Conservation (phyloP, 1,140 invertebrate genomes). For the Drosophila lacertosa region DNA sequence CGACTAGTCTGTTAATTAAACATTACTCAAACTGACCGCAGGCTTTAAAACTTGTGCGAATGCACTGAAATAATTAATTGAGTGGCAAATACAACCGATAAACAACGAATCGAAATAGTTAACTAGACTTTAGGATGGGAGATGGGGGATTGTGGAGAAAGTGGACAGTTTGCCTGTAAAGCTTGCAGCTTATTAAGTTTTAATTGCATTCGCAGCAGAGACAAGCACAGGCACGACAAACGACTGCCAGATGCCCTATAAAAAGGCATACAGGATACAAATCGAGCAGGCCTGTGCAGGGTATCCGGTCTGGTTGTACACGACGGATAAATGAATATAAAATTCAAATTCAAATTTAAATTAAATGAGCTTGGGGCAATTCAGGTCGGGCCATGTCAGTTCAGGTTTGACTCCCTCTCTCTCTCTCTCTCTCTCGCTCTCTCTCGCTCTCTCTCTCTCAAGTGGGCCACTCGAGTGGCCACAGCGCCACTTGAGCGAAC, state of each 20-base stretch:
- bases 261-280: background rate
- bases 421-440: constrained; percentile 54
- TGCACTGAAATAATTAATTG: constrained; percentile 54
- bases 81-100: constrained; percentile 50
- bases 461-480: constrained; percentile 60
- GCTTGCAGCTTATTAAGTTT: constrained; percentile 52
- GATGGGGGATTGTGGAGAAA: background rate
- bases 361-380: constrained; percentile 54
- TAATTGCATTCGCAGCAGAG: constrained; percentile 23
- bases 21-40: constrained; percentile 66
- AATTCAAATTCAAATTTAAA: constrained; percentile 57
- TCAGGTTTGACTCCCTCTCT: constrained; percentile 36
- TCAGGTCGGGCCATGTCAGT: constrained; percentile 35
- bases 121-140: constrained; percentile 6
- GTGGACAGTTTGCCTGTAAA: constrained; percentile 28
- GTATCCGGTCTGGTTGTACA: constrained; percentile 6
- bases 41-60: constrained; percentile 51
- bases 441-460: too few species aligned
- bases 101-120: constrained; percentile 28
- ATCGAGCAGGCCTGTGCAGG: background rate
- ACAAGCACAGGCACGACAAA: background rate
- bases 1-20: constrained; percentile 63
- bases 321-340: constrained; percentile 41
- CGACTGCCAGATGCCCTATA: constrained; percentile 1
- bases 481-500: constrained; percentile 65